Evolutionary conservation across 1,140 invertebrate genomes (phyloP).

Genomic region (Drosophila orena): DNA sequence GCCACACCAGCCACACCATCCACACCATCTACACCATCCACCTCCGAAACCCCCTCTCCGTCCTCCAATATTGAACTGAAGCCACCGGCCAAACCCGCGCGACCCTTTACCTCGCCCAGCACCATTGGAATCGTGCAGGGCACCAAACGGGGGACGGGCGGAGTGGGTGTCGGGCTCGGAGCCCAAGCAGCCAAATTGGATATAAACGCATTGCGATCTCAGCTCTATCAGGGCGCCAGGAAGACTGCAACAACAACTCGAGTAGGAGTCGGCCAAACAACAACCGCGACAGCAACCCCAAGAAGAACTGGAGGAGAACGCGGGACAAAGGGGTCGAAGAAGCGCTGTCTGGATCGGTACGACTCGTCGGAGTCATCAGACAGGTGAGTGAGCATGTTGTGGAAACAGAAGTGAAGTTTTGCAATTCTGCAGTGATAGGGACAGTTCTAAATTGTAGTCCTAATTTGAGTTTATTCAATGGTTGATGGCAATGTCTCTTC

Average conservation of each 20-base stretch:
- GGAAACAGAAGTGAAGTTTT: background rate
- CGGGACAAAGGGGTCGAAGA: constrained; percentile 87
- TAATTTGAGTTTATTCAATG: background rate
- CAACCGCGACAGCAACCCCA: background rate
- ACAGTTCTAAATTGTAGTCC: no score
- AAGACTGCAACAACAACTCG: constrained; percentile 42
- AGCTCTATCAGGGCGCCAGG: constrained; percentile 68
- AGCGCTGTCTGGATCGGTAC: constrained; percentile 93
- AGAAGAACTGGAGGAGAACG: constrained; percentile 9
- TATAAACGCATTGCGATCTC: constrained; percentile 75
- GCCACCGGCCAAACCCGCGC: constrained; percentile 51
- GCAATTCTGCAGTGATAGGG: background rate
- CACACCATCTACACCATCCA: background rate
- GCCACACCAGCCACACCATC: no score
- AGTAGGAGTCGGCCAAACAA: constrained; percentile 12
- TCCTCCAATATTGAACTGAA: constrained; percentile 59
- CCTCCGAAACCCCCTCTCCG: background rate
- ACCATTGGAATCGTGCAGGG: constrained; percentile 67
- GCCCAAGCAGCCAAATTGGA: constrained; percentile 57
- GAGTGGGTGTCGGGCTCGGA: background rate
- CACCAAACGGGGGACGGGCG: constrained; percentile 53
- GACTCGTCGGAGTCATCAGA: constrained; percentile 95
- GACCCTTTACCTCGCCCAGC: constrained; percentile 56
- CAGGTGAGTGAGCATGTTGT: constrained; percentile 88
- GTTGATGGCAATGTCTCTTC: background rate